phyloP scores from a whole-genome alignment of 92 coral and sea anemone species.

The Phenganax stokvisi region DNA sequence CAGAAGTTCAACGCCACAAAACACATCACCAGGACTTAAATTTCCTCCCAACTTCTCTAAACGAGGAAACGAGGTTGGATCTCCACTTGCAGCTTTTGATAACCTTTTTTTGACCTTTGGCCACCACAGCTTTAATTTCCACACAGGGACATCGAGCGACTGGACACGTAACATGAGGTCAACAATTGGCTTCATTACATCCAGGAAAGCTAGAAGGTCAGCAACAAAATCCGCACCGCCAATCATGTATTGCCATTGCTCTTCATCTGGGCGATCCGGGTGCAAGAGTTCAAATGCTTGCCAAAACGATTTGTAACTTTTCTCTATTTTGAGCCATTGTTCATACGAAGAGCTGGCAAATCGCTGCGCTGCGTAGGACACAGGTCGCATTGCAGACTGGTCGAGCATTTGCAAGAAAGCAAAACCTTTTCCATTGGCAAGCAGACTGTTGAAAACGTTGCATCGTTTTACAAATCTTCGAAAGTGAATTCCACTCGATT shows the following conservation, averaged over 20 bases:
- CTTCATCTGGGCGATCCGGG: not conserved
- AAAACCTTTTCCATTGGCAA: slow-evolving; percentile 1
- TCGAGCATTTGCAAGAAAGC: not conserved
- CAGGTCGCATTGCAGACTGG: not conserved
- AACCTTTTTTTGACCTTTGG: slow-evolving; percentile 34
- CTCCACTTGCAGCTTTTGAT: slow-evolving; percentile 33
- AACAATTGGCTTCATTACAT: slow-evolving; percentile 31
- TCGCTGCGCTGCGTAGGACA: slow-evolving; percentile 3
- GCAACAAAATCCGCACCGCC: slow-evolving; percentile 27
- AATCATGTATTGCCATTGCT: slow-evolving; percentile 31
- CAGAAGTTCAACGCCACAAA: slow-evolving; percentile 31
- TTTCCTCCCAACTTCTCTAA: slow-evolving; percentile 31
- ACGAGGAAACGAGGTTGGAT: slow-evolving; percentile 30
- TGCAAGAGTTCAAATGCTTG: slow-evolving; percentile 16
- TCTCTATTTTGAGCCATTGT: slow-evolving; percentile 38
- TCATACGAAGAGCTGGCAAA: slow-evolving; percentile 35
- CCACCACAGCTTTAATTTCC: slow-evolving; percentile 46
- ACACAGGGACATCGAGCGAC: slow-evolving; percentile 40
- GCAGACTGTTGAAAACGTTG: slow-evolving; percentile 1
- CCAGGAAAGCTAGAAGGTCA: slow-evolving; percentile 35
- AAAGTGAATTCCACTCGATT: slow-evolving; percentile 32
- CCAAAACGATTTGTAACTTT: slow-evolving; percentile 18
- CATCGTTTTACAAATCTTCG: slow-evolving; percentile 32
- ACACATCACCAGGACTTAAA: slow-evolving; percentile 13
- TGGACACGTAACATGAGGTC: slow-evolving; percentile 44